Evolutionary conservation across 1,140 invertebrate species (phyloP), one percentile per base, ranked within the genome.

Genomic region (Cylas formicarius): DNA sequence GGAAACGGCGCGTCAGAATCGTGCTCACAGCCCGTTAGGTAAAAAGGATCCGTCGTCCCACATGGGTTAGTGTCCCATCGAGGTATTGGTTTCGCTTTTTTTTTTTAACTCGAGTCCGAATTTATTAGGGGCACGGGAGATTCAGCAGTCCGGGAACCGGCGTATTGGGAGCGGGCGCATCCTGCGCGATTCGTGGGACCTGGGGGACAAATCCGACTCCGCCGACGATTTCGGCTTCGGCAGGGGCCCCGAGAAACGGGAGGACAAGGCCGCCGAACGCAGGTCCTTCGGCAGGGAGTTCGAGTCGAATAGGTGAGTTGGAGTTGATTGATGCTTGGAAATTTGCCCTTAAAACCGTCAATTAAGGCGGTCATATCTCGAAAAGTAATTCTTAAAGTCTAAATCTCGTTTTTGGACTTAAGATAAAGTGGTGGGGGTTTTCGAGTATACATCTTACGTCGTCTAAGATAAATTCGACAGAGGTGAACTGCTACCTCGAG

Each of bases 91-190:
- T n/a, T 31, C 18, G 29, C 7, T 31, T 31, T 31, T 31, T 39
- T 28, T 40, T 7, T 20, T n/a, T n/a, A n/a, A n/a, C n/a, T n/a
- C n/a, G n/a, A n/a, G n/a, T n/a, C n/a, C n/a, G 3, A 29, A 10
- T 40, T 29, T 31, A 11, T 3, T 19, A 51, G 49, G 42, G 24
- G 39, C 45, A n/a, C 17, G 57, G 13, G 55, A 59, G 20, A 50
- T 57, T 53, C 70, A 26, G 68, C 71, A 27, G 69, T 35, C 56
- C 9, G 26, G 19, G n/a, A 57, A 70, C 17, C 72, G 83, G 13
- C 75, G 82, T 46, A 86, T 87, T 57, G 84, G 84, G 2, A 86
- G 84, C 55, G 84, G 84, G 1, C 75, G 86, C 4, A 83, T 89
- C 35, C 69, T 85, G 52, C 76, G 82, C 31, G 77, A 84, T 62